Conservation (phyloP, 2,797 vertebrate genomes). For the Onychomys leucogaster region DNA sequence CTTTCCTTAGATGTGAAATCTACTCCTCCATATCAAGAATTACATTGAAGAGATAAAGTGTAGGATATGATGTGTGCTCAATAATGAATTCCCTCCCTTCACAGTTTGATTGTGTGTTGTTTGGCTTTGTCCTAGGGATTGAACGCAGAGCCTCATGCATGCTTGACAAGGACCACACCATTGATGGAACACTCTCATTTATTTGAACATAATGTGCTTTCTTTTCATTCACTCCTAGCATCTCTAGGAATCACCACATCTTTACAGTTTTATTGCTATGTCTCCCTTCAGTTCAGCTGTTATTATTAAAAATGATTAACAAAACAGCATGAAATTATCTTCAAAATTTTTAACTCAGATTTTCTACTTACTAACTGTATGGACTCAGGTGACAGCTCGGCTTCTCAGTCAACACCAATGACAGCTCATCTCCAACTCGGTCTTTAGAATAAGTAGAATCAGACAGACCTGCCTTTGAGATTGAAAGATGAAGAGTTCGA, state of each 20-base stretch:
- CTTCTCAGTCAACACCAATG: background rate
- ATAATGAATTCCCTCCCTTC: background rate
- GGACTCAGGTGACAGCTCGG: background rate
- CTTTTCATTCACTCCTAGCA: background rate
- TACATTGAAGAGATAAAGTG: background rate
- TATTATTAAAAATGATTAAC: background rate
- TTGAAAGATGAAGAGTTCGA: background rate
- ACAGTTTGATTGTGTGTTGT: background rate
- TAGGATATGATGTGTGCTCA: background rate
- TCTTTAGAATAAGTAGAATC: background rate
- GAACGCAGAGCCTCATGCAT: background rate
- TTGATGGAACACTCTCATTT: background rate
- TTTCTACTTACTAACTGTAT: background rate
- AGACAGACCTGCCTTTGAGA: background rate
- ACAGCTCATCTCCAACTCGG: background rate
- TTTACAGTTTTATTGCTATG: background rate
- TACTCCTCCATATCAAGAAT: background rate
- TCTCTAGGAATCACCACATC: background rate
- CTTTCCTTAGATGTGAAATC: slow-evolving; percentile 11
- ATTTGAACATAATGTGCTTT: background rate
- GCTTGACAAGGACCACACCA: background rate
- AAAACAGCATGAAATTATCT: background rate
- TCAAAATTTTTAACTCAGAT: background rate
- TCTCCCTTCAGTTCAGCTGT: background rate
- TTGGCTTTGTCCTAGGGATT: background rate